Base-by-base conservation (phyloP, 2,113 vertebrate species). In the Dasyornis broadbenti region DNA sequence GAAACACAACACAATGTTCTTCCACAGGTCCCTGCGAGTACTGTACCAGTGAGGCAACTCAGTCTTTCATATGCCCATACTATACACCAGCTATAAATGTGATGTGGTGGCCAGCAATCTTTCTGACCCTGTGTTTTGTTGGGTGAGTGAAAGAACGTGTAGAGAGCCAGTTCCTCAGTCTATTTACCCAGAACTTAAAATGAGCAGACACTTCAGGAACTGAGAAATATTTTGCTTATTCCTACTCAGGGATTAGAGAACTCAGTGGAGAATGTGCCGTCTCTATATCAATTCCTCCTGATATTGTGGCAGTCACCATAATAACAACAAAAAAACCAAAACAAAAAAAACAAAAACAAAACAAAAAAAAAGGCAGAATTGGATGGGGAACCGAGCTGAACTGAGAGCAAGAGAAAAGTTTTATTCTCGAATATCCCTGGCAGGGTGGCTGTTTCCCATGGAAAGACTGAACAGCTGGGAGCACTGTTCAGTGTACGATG, bases 381-480 rank as follows among this genome's bases (percentile, higher is more conserved):
- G 60, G 15, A 27, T 61, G 52, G 8, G 27, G n/a, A 78, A 13
- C 52, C 0, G 0, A 75, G 44, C 14, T 82, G 50, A 69, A 59
- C 18, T 42, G 42, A 89, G 44, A 86, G 9, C 37, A 78, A 53
- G 26, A 26, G 16, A 84, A 61, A 90, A 60, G 6, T 44, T 69
- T 52, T 63, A 28, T 75, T 84, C 53, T 81, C 35, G 16, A 21
- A 4, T 63, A 50, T 94, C 63, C 24, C 26, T 81, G 64, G 2
- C 39, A 75, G 16, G 9, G 13, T 75, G 35, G 20, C 21, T 78
- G 17, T 65, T 92, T 89, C 50, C 56, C 21, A 12, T 63, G 21
- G 64, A 73, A 83, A 86, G 30, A 31, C 13, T 86, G 64, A 77
- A 90, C 60, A 73, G 21, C 72, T 84, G 64, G 68, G 19, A 90